These are phyloP conservation scores for Hippocampus guttulatus DNA, from an alignment of 2,113 vertebrate species.

Conservation along the genomic window DNA sequence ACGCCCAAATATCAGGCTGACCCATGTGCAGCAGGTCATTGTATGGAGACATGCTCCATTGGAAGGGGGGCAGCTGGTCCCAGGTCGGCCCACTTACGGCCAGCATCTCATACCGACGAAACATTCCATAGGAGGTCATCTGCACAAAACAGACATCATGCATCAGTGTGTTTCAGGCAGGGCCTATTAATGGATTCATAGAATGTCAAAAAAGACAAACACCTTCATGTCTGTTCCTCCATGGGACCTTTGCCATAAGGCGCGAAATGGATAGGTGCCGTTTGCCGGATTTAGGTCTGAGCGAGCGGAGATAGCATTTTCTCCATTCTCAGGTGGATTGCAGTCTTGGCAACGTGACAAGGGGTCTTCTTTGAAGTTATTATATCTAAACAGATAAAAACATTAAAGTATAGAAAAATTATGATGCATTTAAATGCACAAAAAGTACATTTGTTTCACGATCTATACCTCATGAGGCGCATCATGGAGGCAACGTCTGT, in stretches of 20 bases:
- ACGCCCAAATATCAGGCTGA: slow-evolving; percentile 89
- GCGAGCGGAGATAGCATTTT: slow-evolving; percentile 88
- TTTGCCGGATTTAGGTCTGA: slow-evolving; percentile 88
- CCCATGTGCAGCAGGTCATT: slow-evolving; percentile 81
- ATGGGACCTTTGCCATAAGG: slow-evolving; percentile 83
- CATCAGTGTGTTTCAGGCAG: neutral
- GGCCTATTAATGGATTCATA: neutral
- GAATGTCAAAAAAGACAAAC: slow-evolving; percentile 5
- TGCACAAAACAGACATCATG: slow-evolving; percentile 46
- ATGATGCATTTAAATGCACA: neutral
- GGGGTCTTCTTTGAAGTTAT: slow-evolving; percentile 85
- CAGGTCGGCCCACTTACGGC: slow-evolving; percentile 85
- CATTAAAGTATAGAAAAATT: neutral
- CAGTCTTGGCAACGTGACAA: slow-evolving; percentile 80
- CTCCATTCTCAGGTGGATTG: slow-evolving; percentile 76
- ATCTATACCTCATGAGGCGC: slow-evolving; percentile 84
- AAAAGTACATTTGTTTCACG: neutral
- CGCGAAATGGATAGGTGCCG: slow-evolving; percentile 89
- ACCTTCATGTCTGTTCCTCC: slow-evolving; percentile 94
- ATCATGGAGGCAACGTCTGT: slow-evolving; percentile 84
- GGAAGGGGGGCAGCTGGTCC: slow-evolving; percentile 85
- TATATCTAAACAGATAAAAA: slow-evolving; percentile 74
- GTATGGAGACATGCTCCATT: slow-evolving; percentile 88
- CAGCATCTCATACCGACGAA: slow-evolving; percentile 69
- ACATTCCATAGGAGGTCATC: slow-evolving; percentile 82